Conservation (phyloP, 2,113 vertebrate genomes). For the Corythornis madagascariensis region DNA sequence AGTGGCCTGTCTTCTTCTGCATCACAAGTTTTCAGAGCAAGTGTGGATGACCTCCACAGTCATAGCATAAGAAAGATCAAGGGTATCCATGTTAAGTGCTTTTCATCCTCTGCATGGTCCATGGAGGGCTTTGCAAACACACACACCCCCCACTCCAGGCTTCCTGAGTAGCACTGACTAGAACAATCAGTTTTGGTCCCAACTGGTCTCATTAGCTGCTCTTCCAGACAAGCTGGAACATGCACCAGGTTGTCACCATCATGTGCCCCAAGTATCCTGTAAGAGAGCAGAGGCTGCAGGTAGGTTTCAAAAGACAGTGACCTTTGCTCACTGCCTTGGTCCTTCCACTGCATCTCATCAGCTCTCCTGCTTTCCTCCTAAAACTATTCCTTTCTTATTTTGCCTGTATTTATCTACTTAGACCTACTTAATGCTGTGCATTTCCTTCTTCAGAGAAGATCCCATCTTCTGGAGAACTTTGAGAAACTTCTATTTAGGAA, state of each 20-base stretch:
- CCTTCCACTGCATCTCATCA: background rate
- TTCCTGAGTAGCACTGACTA: background rate
- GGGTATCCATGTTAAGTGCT: background rate
- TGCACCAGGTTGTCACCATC: background rate
- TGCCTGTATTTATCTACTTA: background rate
- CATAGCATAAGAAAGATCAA: background rate
- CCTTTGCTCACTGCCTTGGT: background rate
- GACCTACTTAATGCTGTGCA: constrained; percentile 42
- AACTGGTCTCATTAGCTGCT: background rate
- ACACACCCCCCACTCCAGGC: background rate
- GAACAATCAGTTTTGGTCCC: background rate
- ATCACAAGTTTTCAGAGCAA: background rate
- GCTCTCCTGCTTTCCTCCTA: background rate
- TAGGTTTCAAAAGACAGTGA: background rate
- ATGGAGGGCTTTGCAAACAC: background rate
- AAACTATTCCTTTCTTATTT: background rate
- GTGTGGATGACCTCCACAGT: background rate
- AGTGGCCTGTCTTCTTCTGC: background rate
- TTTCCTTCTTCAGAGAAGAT: constrained; percentile 32
- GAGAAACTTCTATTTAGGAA: constrained; percentile 38
- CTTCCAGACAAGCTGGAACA: background rate
- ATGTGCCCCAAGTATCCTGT: background rate
- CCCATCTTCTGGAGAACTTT: background rate
- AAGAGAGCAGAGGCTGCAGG: background rate
- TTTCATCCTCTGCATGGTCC: background rate